A percentile compares a stretch with the other conserved stretches of the same genome.
These are phyloP conservation scores for Acanthornis magna DNA, from an alignment of 2,797 vertebrate genomes.

Conservation along the genomic window DNA sequence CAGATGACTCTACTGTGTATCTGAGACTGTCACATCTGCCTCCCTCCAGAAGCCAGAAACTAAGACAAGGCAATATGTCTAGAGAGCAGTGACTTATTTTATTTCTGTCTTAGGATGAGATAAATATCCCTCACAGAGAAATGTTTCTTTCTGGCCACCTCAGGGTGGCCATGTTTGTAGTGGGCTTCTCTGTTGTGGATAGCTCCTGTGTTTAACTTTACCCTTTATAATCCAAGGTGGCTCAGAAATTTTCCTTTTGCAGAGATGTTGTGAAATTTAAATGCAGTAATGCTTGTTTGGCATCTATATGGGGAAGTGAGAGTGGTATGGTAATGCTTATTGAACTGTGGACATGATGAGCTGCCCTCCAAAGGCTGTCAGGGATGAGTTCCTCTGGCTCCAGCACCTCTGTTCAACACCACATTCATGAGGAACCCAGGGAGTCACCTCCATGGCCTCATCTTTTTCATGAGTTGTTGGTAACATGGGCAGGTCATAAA, in stretches of 20 bases:
- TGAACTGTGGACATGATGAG: fast-evolving
- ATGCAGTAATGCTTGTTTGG: not conserved
- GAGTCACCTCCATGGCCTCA: not conserved
- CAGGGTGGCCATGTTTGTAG: not conserved
- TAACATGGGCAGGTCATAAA: not conserved
- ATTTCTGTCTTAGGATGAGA: not conserved
- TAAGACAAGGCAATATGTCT: not conserved
- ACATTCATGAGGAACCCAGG: not conserved
- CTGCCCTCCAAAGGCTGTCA: not conserved
- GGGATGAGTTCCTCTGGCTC: not conserved
- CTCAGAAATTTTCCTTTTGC: not conserved
- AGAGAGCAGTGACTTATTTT: not conserved
- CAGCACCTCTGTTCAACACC: not conserved
- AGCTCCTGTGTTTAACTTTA: not conserved
- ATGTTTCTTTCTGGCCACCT: not conserved
- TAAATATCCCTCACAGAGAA: not conserved
- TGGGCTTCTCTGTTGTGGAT: not conserved
- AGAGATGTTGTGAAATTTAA: not conserved
- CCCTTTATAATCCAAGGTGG: fast-evolving
- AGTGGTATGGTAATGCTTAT: not conserved
- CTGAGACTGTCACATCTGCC: not conserved
- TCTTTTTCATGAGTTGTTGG: not conserved
- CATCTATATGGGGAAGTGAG: not conserved
- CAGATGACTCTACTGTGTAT: not conserved
- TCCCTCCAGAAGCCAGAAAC: not conserved